Conservation (phyloP, 2,888 invertebrate genomes). For the Pachliopta kotzebuea region DNA sequence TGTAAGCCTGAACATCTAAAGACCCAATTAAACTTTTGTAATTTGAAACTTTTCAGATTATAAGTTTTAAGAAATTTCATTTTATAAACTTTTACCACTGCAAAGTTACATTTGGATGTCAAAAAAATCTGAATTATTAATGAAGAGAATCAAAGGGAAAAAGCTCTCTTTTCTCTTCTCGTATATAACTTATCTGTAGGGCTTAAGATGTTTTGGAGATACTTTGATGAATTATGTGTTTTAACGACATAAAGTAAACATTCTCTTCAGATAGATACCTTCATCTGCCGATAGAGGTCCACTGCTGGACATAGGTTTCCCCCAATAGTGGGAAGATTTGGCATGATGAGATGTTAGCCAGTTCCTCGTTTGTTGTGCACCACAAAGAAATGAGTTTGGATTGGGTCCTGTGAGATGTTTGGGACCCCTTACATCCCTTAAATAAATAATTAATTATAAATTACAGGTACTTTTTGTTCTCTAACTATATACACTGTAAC, state of each 20-base stretch:
- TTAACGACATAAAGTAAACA: neutral
- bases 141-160: neutral
- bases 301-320: too few species aligned
- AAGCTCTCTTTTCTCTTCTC: neutral
- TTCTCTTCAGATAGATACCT: too few species aligned
- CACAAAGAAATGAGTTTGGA: too few species aligned
- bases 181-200: neutral
- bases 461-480: too few species aligned
- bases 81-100: conserved; percentile 6
- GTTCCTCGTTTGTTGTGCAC: too few species aligned
- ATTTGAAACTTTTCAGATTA: conserved; percentile 26
- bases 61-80: conserved; percentile 19
- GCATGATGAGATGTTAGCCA: too few species aligned
- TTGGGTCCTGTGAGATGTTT: too few species aligned
- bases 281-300: too few species aligned
- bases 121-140: conserved; percentile 14
- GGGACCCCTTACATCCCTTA: too few species aligned
- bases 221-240: neutral
- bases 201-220: neutral
- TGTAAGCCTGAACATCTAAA: conserved; percentile 70
- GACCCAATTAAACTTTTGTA: conserved; percentile 26
- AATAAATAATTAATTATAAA: too few species aligned
- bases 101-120: conserved; percentile 15
- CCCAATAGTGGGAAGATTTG: too few species aligned
- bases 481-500: too few species aligned